Percentiles rank a stretch among this genome's conserved stretches.
These are phyloP conservation scores for Colletes gigas DNA, from an alignment of 1,140 invertebrate species.

Conservation along the genomic window DNA sequence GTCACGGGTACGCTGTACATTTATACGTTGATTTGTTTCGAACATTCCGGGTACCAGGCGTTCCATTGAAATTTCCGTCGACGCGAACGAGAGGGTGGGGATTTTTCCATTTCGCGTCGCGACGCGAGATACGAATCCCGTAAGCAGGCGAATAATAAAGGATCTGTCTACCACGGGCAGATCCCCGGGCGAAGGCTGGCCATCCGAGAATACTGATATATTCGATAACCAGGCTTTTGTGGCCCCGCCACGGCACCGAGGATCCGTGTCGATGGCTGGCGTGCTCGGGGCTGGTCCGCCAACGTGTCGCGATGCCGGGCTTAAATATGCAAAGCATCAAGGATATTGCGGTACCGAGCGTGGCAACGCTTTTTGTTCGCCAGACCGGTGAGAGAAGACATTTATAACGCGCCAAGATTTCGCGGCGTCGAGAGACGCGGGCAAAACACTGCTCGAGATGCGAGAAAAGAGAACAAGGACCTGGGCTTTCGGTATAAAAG, in stretches of 20 bases:
- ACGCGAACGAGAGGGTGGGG: neutral
- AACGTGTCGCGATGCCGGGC: neutral
- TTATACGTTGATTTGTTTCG: neutral
- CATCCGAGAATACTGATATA: neutral
- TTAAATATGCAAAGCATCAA: neutral
- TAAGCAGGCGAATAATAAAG: constrained; percentile 3
- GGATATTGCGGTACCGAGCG: neutral
- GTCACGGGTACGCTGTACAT: neutral
- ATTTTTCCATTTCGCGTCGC: neutral
- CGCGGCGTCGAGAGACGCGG: neutral
- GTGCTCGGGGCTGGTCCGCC: neutral
- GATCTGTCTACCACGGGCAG: neutral
- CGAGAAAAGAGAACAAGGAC: neutral
- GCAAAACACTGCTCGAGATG: neutral
- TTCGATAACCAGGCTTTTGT: constrained; percentile 6
- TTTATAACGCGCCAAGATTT: constrained; percentile 30
- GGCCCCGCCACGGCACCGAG: neutral
- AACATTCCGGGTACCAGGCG: neutral
- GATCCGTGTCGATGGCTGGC: neutral
- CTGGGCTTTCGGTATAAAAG: neutral
- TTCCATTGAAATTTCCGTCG: neutral
- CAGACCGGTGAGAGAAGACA: neutral
- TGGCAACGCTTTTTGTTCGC: neutral
- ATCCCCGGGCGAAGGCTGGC: neutral
- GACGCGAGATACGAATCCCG: neutral